Evolutionary conservation across 2,888 invertebrate species (phyloP).

Genomic region (Spodoptera littoralis): DNA sequence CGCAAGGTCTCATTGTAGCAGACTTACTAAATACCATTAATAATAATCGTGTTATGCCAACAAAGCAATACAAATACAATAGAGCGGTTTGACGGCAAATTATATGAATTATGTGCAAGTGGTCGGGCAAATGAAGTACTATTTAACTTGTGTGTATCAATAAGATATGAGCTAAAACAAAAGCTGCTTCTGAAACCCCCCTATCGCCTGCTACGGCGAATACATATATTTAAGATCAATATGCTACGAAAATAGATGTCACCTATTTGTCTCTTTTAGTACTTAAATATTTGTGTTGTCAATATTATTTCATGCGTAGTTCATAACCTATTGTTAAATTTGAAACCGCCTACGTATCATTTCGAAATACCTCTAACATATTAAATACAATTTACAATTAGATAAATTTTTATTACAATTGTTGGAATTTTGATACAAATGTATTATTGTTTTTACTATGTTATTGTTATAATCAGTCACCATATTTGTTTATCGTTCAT

Average conservation of each 20-base stretch:
- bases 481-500: background rate
- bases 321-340: too few species aligned
- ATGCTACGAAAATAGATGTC: too few species aligned
- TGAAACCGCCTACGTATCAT: too few species aligned
- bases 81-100: slow-evolving; percentile 19
- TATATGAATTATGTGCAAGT: slow-evolving; percentile 42
- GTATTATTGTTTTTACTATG: too few species aligned
- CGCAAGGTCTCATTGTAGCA: slow-evolving; percentile 1
- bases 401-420: too few species aligned
- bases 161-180: slow-evolving; percentile 23
- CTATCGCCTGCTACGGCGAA: background rate
- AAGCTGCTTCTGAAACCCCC: slow-evolving; percentile 15
- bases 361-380: too few species aligned
- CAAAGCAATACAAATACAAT: slow-evolving; percentile 40
- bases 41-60: slow-evolving; percentile 27
- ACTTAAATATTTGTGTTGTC: too few species aligned
- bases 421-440: too few species aligned
- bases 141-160: slow-evolving; percentile 31
- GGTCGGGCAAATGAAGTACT: slow-evolving; percentile 13
- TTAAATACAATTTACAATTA: too few species aligned
- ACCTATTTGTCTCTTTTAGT: too few species aligned
- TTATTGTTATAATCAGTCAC: too few species aligned
- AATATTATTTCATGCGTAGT: too few species aligned
- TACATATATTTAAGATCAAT: background rate
- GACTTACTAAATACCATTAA: slow-evolving; percentile 26